A percentile compares a stretch with the other conserved stretches of the same genome.
Conservation (phyloP, 2,888 invertebrate species). For the Rapana venosa region DNA sequence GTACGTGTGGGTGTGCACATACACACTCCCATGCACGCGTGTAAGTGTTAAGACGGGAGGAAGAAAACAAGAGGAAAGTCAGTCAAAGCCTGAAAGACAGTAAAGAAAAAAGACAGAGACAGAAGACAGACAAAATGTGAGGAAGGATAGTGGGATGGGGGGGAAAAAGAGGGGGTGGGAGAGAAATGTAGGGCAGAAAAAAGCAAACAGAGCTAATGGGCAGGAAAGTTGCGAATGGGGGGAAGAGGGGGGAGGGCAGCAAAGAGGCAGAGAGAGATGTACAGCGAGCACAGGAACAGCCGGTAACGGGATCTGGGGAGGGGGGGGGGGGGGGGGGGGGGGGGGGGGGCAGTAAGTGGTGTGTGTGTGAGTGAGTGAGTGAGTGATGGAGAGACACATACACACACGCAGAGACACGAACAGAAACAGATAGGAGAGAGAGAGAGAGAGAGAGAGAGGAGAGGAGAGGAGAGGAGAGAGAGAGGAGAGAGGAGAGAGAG, state of each 20-base stretch:
- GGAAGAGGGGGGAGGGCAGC: background rate
- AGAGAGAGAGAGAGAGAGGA: constrained; percentile 14
- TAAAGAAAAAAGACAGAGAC: background rate
- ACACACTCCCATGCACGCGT: too few species aligned
- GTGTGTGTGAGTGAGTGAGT: too few species aligned
- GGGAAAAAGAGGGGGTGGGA: background rate
- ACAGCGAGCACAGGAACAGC: background rate
- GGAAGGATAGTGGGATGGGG: background rate
- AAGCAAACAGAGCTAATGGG: background rate
- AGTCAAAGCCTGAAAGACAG: too few species aligned
- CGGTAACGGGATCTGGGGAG: too few species aligned
- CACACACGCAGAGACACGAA: background rate
- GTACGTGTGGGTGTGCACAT: too few species aligned
- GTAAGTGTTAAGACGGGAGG: too few species aligned
- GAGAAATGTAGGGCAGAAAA: background rate
- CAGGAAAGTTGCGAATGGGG: background rate
- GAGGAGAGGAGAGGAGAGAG: background rate
- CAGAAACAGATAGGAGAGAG: background rate
- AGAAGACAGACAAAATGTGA: background rate
- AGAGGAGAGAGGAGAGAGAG: background rate
- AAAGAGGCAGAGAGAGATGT: background rate
- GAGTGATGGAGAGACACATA: background rate
- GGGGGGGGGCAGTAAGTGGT: too few species aligned
- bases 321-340: background rate
- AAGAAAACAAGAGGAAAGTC: too few species aligned